Base-by-base conservation (phyloP, 2,797 vertebrate genomes). In the Anniella stebbinsi region DNA sequence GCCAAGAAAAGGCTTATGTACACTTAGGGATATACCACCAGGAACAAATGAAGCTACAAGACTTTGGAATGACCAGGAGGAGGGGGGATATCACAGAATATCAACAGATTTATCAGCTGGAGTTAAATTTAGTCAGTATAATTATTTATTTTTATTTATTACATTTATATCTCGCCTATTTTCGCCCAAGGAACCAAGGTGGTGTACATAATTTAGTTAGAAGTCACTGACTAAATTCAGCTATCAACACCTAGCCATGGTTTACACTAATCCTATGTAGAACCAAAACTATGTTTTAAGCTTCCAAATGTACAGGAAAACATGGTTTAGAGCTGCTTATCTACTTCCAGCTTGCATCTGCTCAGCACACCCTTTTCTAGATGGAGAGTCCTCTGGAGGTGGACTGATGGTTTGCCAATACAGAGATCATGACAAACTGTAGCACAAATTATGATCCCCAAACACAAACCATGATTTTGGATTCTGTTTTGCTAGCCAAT, bases 61-160 rank as follows among this genome's bases (percentile, higher is more conserved):
- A 80, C 33, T 86, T 86, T 25, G 63, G 8, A 8, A 30, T 0
- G 5, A 60, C 41, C 92, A n/a, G n/a, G 80, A 92, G 86, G 92
- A 90, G 41, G 8, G 8, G 8, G 91, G 88, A 89, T 63, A 78
- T 8, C 76, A 94, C 17, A 92, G 88, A 88, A 70, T 78, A 80
- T 12, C 54, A 6, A 1, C 28, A 82, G 75, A 90, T 80, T 25
- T 48, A 72, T 10, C 15, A 41, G 81, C 90, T 92, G 91, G 87
- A 87, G 28, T 5, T 41, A 80, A 45, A 70, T 67, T 82, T 83
- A 77, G n/a, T n/a, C n/a, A n/a, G n/a, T n/a, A n/a, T n/a, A n/a
- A n/a, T n/a, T n/a, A n/a, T n/a, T n/a, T n/a, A n/a, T n/a, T n/a
- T n/a, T n/a, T n/a, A n/a, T n/a, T n/a, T n/a, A n/a, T n/a, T n/a